Percentiles rank a stretch among this genome's conserved stretches.
These are phyloP conservation scores for Nyctibius grandis DNA, from an alignment of 2,797 vertebrate species.

Conservation along the genomic window DNA sequence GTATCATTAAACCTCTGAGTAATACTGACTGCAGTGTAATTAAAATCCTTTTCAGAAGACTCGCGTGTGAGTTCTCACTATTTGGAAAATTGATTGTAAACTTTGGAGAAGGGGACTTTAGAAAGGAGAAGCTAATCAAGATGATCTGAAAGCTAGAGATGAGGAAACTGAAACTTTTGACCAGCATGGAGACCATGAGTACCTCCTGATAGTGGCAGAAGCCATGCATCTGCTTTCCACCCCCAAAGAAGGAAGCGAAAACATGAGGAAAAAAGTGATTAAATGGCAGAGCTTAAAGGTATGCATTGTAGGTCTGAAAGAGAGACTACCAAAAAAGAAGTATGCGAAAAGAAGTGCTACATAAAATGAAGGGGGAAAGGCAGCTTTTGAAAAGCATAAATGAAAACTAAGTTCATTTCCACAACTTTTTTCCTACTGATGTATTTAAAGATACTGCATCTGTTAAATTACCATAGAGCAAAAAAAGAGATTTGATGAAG, in stretches of 20 bases:
- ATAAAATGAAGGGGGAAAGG: neutral
- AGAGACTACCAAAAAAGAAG: neutral
- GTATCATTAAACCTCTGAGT: neutral
- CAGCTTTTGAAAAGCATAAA: neutral
- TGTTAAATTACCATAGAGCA: neutral
- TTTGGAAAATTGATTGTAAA: neutral
- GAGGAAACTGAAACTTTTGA: constrained; percentile 10
- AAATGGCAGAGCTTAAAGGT: neutral
- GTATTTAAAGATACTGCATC: neutral
- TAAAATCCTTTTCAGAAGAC: neutral
- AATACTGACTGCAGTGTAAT: neutral
- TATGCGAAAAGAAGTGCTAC: neutral
- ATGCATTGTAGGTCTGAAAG: neutral
- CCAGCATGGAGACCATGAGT: neutral
- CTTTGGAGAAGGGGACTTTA: neutral
- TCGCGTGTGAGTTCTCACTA: neutral
- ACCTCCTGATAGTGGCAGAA: neutral
- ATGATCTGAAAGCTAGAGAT: constrained; percentile 21
- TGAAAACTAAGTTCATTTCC: neutral
- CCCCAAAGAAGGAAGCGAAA: neutral
- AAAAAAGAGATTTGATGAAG: neutral
- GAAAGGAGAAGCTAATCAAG: neutral
- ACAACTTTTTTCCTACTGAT: neutral
- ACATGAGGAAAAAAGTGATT: neutral
- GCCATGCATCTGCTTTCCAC: neutral